Conservation (phyloP, 2,888 invertebrate species). For the Helobdella robusta region DNA sequence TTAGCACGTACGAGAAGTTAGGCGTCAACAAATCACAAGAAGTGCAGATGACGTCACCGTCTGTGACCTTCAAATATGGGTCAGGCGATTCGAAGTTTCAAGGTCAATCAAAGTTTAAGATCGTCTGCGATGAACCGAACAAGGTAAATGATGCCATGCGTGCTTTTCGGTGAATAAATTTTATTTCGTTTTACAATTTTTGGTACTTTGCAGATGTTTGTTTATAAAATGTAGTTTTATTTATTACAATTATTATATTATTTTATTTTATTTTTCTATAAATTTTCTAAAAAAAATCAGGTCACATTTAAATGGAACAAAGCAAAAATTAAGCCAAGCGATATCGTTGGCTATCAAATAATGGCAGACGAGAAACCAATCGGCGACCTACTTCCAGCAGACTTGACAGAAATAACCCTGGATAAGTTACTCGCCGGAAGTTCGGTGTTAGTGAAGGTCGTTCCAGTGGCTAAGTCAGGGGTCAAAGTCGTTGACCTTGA, state of each 20-base stretch:
- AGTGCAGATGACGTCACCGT: conserved; percentile 44
- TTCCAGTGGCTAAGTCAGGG: conserved; percentile 41
- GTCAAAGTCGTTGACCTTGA: too few relatives aligned
- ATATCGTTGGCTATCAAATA: conserved; percentile 45
- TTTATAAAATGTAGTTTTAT: background rate
- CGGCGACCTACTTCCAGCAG: conserved; percentile 40
- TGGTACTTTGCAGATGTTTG: background rate
- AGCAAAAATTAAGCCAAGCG: conserved; percentile 20
- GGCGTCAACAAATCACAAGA: conserved; percentile 39
- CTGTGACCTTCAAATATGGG: conserved; percentile 39
- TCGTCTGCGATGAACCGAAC: background rate
- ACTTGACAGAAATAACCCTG: conserved; percentile 42
- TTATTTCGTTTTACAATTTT: background rate
- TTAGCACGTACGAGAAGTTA: conserved; percentile 36
- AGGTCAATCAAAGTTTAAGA: background rate
- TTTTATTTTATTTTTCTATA: background rate
- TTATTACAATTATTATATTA: background rate
- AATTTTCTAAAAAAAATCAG: background rate
- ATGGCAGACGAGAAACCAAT: conserved; percentile 44
- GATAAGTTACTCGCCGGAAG: conserved; percentile 46
- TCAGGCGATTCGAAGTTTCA: background rate
- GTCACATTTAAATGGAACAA: conserved; percentile 1
- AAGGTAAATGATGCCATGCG: background rate
- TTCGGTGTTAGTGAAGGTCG: conserved; percentile 40
- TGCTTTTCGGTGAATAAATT: background rate